These are phyloP conservation scores for Tragelaphus buxtoni DNA, from an alignment of 2,113 vertebrate genomes.

Conservation along the genomic window DNA sequence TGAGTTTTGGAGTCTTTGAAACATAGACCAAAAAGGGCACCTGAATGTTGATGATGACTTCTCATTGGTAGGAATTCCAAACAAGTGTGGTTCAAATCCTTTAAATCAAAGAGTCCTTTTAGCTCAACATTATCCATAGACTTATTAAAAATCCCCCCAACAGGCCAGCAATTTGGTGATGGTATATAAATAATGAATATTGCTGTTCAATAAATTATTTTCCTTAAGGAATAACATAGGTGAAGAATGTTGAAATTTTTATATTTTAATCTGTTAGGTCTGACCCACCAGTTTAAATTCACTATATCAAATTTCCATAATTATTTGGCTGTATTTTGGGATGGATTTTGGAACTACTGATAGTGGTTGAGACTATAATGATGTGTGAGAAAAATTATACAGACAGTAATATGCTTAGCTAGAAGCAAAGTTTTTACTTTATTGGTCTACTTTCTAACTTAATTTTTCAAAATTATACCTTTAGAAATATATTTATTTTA, in stretches of 20 bases:
- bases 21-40: background rate
- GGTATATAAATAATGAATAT: background rate
- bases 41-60: background rate
- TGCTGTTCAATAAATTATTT: background rate
- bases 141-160: background rate
- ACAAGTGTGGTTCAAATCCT: background rate
- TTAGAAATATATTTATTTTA: background rate
- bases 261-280: background rate
- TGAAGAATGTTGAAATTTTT: background rate
- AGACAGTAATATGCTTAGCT: background rate
- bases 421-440: background rate
- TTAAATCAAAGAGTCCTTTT: background rate
- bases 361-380: background rate
- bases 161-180: background rate
- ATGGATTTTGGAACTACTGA: background rate
- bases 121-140: background rate
- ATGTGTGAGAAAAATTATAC: background rate
- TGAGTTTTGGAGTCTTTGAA: background rate
- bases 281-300: background rate
- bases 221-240: background rate
- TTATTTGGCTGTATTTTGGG: background rate
- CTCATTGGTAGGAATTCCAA: background rate
- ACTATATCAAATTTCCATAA: background rate
- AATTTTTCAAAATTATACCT: background rate
- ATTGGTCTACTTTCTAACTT: background rate